Base-by-base conservation (phyloP, 2,888 invertebrate genomes). In the Parnassius smintheus region DNA sequence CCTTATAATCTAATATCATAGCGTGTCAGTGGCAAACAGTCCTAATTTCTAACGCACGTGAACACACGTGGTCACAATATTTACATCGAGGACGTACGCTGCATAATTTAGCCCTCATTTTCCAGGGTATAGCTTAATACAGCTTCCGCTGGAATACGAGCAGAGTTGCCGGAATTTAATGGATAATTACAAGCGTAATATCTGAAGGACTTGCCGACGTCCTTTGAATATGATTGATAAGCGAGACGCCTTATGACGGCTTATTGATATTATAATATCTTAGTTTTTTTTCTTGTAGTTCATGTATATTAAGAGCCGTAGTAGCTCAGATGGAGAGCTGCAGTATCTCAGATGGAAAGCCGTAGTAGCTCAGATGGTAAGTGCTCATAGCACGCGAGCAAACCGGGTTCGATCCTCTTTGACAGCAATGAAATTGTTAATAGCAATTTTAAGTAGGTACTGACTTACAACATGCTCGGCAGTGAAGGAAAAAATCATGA, bases 1-100 rank as follows among this genome's bases (percentile, higher is more conserved):
- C 35, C 7, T 35, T 35, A 35, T 35, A 35, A 35, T 35, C 35
- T 35, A 45, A 18, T 49, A 58, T 56, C 61, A 52, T 62, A 62
- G 65, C 68, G 69, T 69, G 52, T 2, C 64, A 66, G 45, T 77
- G 70, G 65, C 25, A 1, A 55, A 66, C 71, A 52, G 52, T 2
- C 72, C 61, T 72, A 35, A 65, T 7, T 2, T 52, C 8, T 61
- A 66, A 67, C 74, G 77, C 78, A 76, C 78, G 81, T 76, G 74
- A 76, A 76, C 85, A 82, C 88, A 88, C 88, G 86, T 87, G 88
- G 87, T 82, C 83, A 79, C 86, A 82, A 81, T 87, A 87, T 89
- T 88, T 89, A 88, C 87, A 83, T 71, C 70, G 66, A 71, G 78
- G 77, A 89, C 89, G 83, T 83, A 78, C 80, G 77, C 78, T 80